Conservation (phyloP, 1,140 invertebrate species). For the Drosophila repleta region DNA sequence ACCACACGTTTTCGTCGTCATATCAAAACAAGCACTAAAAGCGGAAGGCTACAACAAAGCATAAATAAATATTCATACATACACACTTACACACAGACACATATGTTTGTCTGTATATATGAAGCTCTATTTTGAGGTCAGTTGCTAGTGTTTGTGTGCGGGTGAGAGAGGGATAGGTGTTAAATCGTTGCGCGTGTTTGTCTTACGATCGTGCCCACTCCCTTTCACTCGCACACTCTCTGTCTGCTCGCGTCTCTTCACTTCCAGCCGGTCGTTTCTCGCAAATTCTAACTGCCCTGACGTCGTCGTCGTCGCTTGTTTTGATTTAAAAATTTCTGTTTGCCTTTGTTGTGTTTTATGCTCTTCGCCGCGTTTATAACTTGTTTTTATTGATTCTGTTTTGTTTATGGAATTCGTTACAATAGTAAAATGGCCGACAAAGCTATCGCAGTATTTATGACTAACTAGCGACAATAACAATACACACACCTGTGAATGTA, state of each 20-base stretch:
- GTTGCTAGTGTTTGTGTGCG: background rate
- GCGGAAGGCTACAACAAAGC: constrained; percentile 43
- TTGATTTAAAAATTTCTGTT: constrained; percentile 27
- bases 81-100: background rate
- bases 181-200: constrained; percentile 29
- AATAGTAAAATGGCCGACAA: constrained; percentile 52
- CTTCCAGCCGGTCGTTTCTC: constrained; percentile 36
- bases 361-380: constrained; percentile 37
- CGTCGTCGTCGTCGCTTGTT: constrained; percentile 24
- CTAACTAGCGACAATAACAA: constrained; percentile 7
- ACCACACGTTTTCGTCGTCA: background rate
- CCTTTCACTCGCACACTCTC: constrained; percentile 10
- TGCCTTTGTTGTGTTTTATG: constrained; percentile 29
- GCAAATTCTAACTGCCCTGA: constrained; percentile 33
- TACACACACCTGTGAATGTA: constrained; percentile 3
- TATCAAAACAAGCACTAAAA: constrained; percentile 19
- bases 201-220: background rate
- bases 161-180: background rate
- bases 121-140: constrained; percentile 47
- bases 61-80: constrained; percentile 11
- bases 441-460: constrained; percentile 35
- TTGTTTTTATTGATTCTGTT: constrained; percentile 70
- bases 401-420: constrained; percentile 72
- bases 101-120: background rate
- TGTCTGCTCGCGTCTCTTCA: background rate